These are phyloP conservation scores for Corticium candelabrum DNA, from an alignment of 37 sponge, comb jelly and placozoan species.

Conservation along the genomic window DNA sequence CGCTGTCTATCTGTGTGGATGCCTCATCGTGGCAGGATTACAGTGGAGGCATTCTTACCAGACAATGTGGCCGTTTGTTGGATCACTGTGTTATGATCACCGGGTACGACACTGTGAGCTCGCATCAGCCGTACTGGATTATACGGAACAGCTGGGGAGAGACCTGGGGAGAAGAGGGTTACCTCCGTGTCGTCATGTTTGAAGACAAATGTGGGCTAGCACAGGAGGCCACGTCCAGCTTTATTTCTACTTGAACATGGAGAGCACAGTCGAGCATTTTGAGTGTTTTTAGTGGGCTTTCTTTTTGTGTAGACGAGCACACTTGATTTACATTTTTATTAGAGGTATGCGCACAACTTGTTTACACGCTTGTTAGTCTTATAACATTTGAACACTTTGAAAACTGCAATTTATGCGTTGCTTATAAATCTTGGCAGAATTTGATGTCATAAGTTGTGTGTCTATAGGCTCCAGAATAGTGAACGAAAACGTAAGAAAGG, in stretches of 20 bases:
- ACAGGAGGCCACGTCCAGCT: not conserved
- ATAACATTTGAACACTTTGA: no score
- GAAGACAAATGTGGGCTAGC: not conserved
- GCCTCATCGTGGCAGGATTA: not conserved
- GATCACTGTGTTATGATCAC: not conserved
- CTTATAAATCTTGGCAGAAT: no score
- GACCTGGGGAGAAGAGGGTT: not conserved
- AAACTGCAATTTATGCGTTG: no score
- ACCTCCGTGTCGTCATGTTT: not conserved
- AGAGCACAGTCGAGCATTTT: no score
- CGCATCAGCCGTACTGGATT: not conserved
- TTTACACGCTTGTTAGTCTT: no score
- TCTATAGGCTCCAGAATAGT: no score
- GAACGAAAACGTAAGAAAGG: no score
- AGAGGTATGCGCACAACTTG: no score
- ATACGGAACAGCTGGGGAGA: not conserved
- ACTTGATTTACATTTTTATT: no score
- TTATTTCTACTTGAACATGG: not conserved
- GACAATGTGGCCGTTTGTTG: not conserved
- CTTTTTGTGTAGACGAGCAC: no score
- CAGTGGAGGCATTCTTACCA: not conserved
- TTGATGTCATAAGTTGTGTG: no score
- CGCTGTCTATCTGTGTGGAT: not conserved
- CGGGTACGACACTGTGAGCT: not conserved
- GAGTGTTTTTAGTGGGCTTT: no score